Evolutionary conservation across 2,888 invertebrate species (phyloP).

Genomic region (Netelia virgata): DNA sequence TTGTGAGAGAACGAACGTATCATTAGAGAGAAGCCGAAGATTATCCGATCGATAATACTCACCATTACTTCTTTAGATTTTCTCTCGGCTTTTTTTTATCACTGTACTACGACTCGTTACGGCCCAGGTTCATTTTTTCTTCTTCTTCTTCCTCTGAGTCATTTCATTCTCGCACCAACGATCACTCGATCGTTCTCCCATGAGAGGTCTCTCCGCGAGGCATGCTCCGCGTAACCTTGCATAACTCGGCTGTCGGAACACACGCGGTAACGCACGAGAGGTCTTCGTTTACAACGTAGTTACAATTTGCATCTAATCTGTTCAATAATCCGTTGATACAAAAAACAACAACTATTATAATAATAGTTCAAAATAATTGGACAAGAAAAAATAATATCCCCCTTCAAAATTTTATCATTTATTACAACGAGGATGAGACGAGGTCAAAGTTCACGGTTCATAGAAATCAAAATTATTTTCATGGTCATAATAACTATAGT

Average conservation of each 20-base stretch:
- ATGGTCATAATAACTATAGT: not conserved
- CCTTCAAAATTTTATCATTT: not conserved
- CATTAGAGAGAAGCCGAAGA: constrained; percentile 22
- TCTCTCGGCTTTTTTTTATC: constrained; percentile 14
- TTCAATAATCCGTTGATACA: not conserved
- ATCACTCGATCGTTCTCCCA: constrained; percentile 38
- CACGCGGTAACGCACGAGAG: not conserved
- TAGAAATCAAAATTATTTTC: not conserved
- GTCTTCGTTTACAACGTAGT: not conserved
- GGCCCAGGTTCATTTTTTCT: not conserved
- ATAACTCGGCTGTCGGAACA: constrained; percentile 49
- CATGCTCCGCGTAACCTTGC: constrained; percentile 57
- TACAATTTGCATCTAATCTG: not conserved
- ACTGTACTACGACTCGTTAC: not conserved
- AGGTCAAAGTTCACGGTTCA: constrained; percentile 1
- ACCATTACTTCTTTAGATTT: constrained; percentile 19
- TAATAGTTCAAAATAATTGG: not conserved
- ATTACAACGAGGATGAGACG: not conserved
- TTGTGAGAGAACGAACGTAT: constrained; percentile 23
- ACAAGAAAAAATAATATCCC: not conserved
- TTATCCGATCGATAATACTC: constrained; percentile 34
- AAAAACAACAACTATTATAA: not conserved
- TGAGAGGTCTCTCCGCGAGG: constrained; percentile 37
- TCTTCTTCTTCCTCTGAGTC: constrained; percentile 48
- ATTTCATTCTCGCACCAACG: constrained; percentile 40